Evolutionary conservation across 1,140 invertebrate species (phyloP), one percentile per base, ranked within the genome.

Genomic region (Pseudachorutes palmiensis): DNA sequence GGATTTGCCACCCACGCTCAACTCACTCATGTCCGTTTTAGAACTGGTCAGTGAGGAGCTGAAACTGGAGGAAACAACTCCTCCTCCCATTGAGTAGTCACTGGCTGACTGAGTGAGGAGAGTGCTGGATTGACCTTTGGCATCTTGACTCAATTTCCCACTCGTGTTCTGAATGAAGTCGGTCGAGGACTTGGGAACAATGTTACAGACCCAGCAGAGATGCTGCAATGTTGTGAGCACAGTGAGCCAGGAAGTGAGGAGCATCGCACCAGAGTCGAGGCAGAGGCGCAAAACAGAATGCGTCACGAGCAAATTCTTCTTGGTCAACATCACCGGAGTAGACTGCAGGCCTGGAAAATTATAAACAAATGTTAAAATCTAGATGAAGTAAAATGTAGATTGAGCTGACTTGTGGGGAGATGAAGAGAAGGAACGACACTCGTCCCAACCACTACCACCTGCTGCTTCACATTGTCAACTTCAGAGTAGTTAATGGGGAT

Each of bases 251-350:
- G 94, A 91, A 66, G 91, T 88, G 49, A 91, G 91, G 22, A 98
- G 81, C 70, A 95, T 90, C 71, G 88, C 87, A 1, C 95, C 96
- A 80, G 97, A 92, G 73, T 90, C 88, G 76, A 94, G 91, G 1
- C 94, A 94, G 33, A 97, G 80, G 68, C 86, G 85, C 19, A 99
- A 80, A 31, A 98, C 80, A 2, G 94, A 88, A 70, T 93, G 83
- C 88, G 98, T 96, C 48, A 94, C 96, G 74, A 97, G 92, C 26
- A 99, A 83, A 83, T 99, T 98, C 76, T 98, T 96, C 0, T 94
- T 90, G 2, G 95, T 98, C 74, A 99, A 82, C 92, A 98, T 95
- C 33, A 98, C 95, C n/a, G 91, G 91, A n/a, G 90, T 90, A 79
- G 92, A 90, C 76, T 91, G 89, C 26, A 88, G 86, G 45, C 31